These are phyloP conservation scores for Capromys pilorides DNA, from an alignment of 2,797 vertebrate species.

Conservation along the genomic window DNA sequence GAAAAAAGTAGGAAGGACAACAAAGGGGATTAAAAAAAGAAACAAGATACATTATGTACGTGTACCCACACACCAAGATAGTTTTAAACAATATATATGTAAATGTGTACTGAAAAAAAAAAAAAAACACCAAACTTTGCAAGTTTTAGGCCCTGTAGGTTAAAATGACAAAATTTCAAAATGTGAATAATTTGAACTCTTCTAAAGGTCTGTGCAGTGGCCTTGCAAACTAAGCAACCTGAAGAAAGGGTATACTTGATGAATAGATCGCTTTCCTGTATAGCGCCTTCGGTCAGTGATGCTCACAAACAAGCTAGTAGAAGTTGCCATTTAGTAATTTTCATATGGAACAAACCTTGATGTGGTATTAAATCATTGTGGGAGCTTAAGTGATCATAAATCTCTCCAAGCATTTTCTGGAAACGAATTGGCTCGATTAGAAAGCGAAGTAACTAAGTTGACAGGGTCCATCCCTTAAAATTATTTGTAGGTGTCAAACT, in stretches of 20 bases:
- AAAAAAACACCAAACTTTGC: not conserved
- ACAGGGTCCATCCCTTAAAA: constrained; percentile 59
- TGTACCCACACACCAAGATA: not conserved
- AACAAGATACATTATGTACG: not conserved
- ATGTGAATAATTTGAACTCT: not conserved
- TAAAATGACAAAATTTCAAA: not conserved
- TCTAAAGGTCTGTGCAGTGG: not conserved
- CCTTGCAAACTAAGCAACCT: not conserved
- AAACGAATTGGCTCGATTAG: constrained; percentile 74
- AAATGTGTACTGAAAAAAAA: not conserved
- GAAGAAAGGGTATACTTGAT: not conserved
- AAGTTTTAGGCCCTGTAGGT: not conserved
- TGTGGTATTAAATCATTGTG: constrained; percentile 73
- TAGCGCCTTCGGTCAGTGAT: constrained; percentile 72
- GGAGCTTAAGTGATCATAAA: constrained; percentile 73
- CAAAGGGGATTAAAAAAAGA: not conserved
- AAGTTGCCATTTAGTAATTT: constrained; percentile 72
- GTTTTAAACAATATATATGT: not conserved
- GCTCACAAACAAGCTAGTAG: constrained; percentile 56
- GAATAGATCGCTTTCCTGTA: not conserved
- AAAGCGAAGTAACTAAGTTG: constrained; percentile 60
- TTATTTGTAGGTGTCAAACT: constrained; percentile 46
- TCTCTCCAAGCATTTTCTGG: constrained; percentile 71
- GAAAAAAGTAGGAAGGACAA: not conserved
- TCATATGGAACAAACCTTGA: constrained; percentile 69